Percentiles rank a stretch among this genome's conserved stretches.
Conservation (phyloP, 2,888 invertebrate genomes). For the Oligia latruncula region DNA sequence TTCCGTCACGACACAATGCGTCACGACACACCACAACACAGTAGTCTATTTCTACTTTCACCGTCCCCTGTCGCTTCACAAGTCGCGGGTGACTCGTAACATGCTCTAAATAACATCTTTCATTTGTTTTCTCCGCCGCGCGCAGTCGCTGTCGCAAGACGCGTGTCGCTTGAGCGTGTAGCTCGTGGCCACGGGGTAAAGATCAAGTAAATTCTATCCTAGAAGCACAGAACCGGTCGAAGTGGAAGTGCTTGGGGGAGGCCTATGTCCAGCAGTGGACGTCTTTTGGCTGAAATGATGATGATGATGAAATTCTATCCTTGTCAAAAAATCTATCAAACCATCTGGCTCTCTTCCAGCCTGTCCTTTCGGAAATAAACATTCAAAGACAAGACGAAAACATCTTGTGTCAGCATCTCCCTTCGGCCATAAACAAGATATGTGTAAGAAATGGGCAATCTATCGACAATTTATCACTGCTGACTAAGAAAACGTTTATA, state of each 20-base stretch:
- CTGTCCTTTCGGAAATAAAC: conserved; percentile 19
- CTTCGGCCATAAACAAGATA: conserved; percentile 31
- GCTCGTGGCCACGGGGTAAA: too few relatives aligned
- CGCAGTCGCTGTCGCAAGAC: background rate
- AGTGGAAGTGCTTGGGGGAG: too few relatives aligned
- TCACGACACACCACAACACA: background rate
- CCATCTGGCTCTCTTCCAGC: background rate
- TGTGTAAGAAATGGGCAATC: conserved; percentile 28
- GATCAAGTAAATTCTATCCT: background rate
- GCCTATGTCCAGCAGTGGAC: too few relatives aligned
- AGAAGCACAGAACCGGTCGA: too few relatives aligned
- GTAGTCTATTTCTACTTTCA: background rate
- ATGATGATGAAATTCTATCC: conserved; percentile 3
- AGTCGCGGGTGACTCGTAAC: background rate
- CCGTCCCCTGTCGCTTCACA: background rate
- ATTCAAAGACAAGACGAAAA: conserved; percentile 10
- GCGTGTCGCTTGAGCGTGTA: background rate
- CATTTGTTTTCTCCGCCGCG: background rate
- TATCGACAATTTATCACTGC: conserved; percentile 50
- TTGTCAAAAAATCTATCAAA: conserved; percentile 13
- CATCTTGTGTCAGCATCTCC: conserved; percentile 33
- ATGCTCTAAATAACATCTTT: background rate
- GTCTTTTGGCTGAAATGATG: too few relatives aligned
- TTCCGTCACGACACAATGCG: background rate
- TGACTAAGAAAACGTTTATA: conserved; percentile 33